phyloP scores from a whole-genome alignment of 1,140 invertebrate genomes.

The Stegodyphus dumicola region DNA sequence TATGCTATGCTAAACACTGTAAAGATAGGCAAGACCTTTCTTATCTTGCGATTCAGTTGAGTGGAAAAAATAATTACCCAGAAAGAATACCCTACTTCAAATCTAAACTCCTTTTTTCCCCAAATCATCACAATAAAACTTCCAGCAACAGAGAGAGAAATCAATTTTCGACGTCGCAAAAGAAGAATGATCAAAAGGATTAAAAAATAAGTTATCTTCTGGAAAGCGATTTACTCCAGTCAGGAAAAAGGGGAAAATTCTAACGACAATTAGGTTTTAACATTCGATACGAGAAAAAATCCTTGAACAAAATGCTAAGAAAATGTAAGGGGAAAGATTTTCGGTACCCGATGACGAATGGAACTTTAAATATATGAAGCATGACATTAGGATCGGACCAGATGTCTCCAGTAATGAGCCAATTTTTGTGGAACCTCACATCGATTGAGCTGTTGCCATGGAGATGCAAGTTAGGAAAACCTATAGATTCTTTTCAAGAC shows the following conservation, averaged over 20 bases:
- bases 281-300: neutral
- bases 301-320: neutral
- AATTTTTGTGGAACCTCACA: conserved; percentile 45
- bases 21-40: too few species aligned
- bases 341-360: conserved; percentile 31
- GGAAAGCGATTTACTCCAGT: neutral
- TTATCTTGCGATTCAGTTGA: too few species aligned
- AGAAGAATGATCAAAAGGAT: too few species aligned
- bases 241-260: neutral
- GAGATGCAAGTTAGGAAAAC: conserved; percentile 9
- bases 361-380: conserved; percentile 60
- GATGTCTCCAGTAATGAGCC: conserved; percentile 57
- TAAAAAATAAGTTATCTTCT: too few species aligned
- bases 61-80: too few species aligned
- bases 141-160: too few species aligned
- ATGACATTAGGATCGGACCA: conserved; percentile 38
- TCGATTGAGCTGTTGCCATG: conserved; percentile 47
- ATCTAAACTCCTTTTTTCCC: too few species aligned
- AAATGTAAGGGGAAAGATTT: neutral
- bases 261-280: neutral
- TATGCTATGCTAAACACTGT: too few species aligned
- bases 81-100: too few species aligned
- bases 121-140: too few species aligned
- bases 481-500: conserved; percentile 22
- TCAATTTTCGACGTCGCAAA: too few species aligned